phyloP scores from a whole-genome alignment of 2,113 vertebrate genomes.

The Oenanthe melanoleuca region DNA sequence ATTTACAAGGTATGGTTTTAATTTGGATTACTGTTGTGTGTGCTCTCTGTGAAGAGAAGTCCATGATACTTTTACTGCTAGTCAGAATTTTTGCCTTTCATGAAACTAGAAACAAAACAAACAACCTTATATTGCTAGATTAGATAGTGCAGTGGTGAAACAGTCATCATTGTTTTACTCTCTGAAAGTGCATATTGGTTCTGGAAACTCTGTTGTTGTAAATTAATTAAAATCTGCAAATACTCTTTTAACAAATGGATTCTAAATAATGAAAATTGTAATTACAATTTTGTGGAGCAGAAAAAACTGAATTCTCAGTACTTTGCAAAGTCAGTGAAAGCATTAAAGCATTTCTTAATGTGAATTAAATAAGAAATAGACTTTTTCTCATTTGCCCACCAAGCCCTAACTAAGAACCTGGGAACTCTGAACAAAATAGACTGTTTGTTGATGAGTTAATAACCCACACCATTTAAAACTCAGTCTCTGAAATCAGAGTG shows the following conservation, averaged over 20 bases:
- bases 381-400: background rate
- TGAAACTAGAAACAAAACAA: background rate
- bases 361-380: slow-evolving; percentile 1
- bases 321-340: background rate
- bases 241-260: background rate
- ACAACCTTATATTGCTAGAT: background rate
- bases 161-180: background rate
- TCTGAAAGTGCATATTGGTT: background rate
- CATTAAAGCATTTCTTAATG: slow-evolving; percentile 13
- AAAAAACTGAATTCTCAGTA: background rate
- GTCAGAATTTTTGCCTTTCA: background rate
- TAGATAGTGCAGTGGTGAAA: background rate
- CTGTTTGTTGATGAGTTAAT: background rate
- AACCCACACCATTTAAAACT: background rate
- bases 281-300: slow-evolving; percentile 22
- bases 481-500: background rate
- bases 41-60: background rate
- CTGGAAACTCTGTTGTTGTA: background rate
- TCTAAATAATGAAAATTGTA: background rate
- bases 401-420: background rate
- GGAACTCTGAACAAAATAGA: background rate
- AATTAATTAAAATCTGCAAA: background rate
- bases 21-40: background rate
- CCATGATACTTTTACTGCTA: background rate
- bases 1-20: slow-evolving; percentile 85